These are phyloP conservation scores for Brachystomella parvula DNA, from an alignment of 1,140 invertebrate genomes.

Conservation along the genomic window DNA sequence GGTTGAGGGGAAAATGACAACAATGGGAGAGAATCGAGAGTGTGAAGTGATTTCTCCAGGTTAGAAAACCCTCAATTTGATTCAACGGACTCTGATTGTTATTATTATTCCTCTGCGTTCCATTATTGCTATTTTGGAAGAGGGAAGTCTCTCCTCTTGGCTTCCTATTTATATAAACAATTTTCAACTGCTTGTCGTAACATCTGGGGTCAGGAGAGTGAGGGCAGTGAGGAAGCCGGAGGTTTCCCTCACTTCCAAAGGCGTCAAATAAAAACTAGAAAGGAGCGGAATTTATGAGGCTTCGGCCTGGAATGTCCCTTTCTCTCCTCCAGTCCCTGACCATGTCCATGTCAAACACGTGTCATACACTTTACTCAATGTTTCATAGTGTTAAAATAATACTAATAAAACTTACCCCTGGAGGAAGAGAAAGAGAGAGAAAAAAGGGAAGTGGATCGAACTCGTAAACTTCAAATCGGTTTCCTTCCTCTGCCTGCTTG, in stretches of 20 bases:
- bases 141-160: background rate
- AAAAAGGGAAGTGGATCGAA: background rate
- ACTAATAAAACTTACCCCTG: slow-evolving; percentile 7
- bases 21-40: too few relatives aligned
- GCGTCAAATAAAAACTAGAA: slow-evolving; percentile 7
- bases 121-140: too few relatives aligned
- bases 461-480: slow-evolving; percentile 3
- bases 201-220: slow-evolving; percentile 1
- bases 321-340: background rate
- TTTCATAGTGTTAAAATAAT: slow-evolving; percentile 8
- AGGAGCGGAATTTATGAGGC: background rate
- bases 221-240: background rate
- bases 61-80: too few relatives aligned
- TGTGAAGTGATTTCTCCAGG: too few relatives aligned
- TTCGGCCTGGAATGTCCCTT: background rate
- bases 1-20: too few relatives aligned
- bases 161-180: background rate
- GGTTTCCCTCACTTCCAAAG: too few relatives aligned
- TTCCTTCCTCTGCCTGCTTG: background rate
- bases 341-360: slow-evolving; percentile 10
- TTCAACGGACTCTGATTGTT: too few relatives aligned
- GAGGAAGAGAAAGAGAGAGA: background rate
- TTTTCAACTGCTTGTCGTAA: background rate
- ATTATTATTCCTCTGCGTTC: too few relatives aligned
- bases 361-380: slow-evolving; percentile 10